Base-by-base conservation (phyloP, 2,888 invertebrate genomes). In the Pammene aurita region DNA sequence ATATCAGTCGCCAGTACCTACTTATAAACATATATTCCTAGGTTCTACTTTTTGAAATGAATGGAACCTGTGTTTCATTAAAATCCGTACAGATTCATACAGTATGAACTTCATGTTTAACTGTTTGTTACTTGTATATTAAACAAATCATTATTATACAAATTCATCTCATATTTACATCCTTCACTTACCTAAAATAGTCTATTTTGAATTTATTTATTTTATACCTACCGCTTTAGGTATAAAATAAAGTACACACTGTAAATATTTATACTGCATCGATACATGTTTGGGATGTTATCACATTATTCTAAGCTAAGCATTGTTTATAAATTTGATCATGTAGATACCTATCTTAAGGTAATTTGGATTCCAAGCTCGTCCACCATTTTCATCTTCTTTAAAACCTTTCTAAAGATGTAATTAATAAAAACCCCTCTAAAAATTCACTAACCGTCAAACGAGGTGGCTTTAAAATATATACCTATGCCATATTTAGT, bases 1-100 rank as follows among this genome's bases (percentile, higher is more conserved):
- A 52, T 34, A 26, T 55, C 18, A 42, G 41, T 67, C 54, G 60
- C 66, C 66, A 54, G 54, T 61, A 52, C 54, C 54, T 57, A 18
- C 35, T 16, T 14, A 6, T 41, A 26, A 26, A 26, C 4, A 26
- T 7, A 44, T 52, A 42, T n/a, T 18, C 38, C n/a, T 2, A 38
- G 38, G 50, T 18, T 62, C 18, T 41, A 50, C 13, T 52, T 52
- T 26, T 52, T n/a, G 2, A 0, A 18, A 16, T 50, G 2, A 41
- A 41, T 7, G 16, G 16, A 48, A 48, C 65, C 41, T 18, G 44
- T 46, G 26, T 50, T 35, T 50, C 7, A 41, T n/a, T 7, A 13
- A 26, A 14, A 35, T 16, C 48, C 14, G 14, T 18, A 62, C 61
- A 26, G 52, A 18, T 52, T 26, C 50, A 62, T 26, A 6, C n/a